A percentile compares a stretch with the other conserved stretches of the same genome.
These are phyloP conservation scores for Perca flavescens DNA, from an alignment of 2,113 vertebrate species.

Conservation along the genomic window DNA sequence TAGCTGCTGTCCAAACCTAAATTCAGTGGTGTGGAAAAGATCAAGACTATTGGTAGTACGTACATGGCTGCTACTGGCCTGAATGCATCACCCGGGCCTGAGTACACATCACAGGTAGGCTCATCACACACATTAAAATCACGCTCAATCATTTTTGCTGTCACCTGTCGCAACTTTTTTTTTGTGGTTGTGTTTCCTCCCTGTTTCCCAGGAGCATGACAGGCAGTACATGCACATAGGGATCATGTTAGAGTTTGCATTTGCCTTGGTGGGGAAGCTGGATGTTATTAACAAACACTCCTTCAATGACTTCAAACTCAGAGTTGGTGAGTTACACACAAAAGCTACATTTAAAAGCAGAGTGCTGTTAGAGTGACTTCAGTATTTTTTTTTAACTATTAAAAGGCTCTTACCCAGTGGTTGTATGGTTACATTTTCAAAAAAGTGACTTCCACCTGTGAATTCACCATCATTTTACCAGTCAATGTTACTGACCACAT, in stretches of 20 bases:
- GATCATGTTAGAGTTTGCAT: slow-evolving; percentile 98
- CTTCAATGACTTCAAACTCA: slow-evolving; percentile 97
- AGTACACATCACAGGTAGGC: slow-evolving; percentile 90
- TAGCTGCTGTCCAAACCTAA: slow-evolving; percentile 97
- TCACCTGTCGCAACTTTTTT: background rate
- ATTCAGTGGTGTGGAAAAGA: slow-evolving; percentile 98
- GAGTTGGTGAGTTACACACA: slow-evolving; percentile 89
- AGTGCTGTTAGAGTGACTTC: background rate
- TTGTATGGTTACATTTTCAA: background rate
- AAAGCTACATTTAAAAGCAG: background rate
- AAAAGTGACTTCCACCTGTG: background rate
- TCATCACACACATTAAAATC: background rate
- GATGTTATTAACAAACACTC: slow-evolving; percentile 99
- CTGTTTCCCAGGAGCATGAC: slow-evolving; percentile 89
- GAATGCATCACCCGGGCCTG: slow-evolving; percentile 91
- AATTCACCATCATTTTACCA: background rate
- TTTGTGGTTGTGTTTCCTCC: slow-evolving; percentile 9
- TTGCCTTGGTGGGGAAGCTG: slow-evolving; percentile 95
- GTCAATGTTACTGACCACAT: background rate
- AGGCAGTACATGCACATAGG: slow-evolving; percentile 97
- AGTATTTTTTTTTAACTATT: background rate
- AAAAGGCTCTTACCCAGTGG: background rate
- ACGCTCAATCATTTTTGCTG: background rate
- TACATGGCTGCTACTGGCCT: slow-evolving; percentile 98
- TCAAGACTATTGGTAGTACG: slow-evolving; percentile 98